Percentiles rank a stretch among this genome's conserved stretches.
phyloP scores from a whole-genome alignment of 2,113 vertebrate genomes.

The Nyctibius bracteatus region DNA sequence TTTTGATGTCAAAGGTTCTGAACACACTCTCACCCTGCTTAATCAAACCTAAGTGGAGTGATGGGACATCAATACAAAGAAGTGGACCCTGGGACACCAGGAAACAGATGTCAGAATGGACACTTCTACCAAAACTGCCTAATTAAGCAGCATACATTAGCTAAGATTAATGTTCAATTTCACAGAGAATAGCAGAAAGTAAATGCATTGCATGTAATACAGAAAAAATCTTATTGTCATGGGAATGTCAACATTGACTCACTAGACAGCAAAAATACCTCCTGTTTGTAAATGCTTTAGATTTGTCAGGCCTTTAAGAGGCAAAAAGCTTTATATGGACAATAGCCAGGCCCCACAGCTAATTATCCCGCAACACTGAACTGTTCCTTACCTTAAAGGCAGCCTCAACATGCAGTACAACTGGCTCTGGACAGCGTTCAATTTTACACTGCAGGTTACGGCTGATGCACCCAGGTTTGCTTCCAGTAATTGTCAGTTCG shows the following conservation, averaged over 20 bases:
- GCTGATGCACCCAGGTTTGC: conserved; percentile 70
- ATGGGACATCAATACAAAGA: conserved; percentile 73
- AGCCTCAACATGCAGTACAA: conserved; percentile 80
- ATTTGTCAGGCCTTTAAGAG: not conserved
- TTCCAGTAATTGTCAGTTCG: conserved; percentile 77
- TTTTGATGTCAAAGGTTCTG: conserved; percentile 75
- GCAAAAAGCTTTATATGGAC: not conserved
- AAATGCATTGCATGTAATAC: not conserved
- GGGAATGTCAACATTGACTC: not conserved
- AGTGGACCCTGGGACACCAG: conserved; percentile 80
- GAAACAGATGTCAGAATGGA: not conserved
- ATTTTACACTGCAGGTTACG: conserved; percentile 78
- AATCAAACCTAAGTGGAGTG: conserved; percentile 83
- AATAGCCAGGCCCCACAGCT: not conserved
- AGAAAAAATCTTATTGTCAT: not conserved
- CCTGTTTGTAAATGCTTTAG: not conserved
- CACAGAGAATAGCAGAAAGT: not conserved
- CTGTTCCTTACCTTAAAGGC: conserved; percentile 82
- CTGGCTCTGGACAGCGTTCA: conserved; percentile 62
- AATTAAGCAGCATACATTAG: not conserved
- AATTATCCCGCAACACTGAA: not conserved
- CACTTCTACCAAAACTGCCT: not conserved
- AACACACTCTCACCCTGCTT: conserved; percentile 68
- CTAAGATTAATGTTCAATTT: not conserved
- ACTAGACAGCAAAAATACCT: not conserved